Evolutionary conservation across 2,888 invertebrate genomes (phyloP), one percentile per base, ranked within the genome.

Genomic region (Sesia apiformis): DNA sequence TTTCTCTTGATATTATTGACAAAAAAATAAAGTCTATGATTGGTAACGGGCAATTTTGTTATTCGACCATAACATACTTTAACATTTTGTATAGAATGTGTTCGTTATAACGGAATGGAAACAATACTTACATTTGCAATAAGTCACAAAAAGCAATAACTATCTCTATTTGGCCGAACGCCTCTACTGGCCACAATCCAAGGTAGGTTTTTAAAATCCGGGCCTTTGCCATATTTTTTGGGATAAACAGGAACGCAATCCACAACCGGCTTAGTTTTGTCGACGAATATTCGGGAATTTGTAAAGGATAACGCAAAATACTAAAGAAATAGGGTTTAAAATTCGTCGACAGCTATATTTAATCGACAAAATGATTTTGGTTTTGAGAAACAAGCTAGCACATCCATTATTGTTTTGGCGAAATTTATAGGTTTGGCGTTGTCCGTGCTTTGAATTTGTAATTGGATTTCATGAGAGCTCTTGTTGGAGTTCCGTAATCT

Each of bases 381-480:
- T 54, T 46, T 60, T 59, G 38, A 39, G n/a, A 4, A 51, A 53
- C 40, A 40, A 40, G 46, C 55, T 54, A 2, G 49, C 52, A 65
- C 64, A 70, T 70, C 67, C 70, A 70, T 72, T 74, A 77, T 77
- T 76, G 76, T 80, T 78, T 75, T 71, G 67, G 62, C 58, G 62
- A 72, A 78, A 78, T 79, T 76, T 79, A 78, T 79, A 65, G 72
- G 67, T 63, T 56, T 58, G 52, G 57, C 64, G 64, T 63, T 60
- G 67, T 63, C 64, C 73, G 73, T 77, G 78, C 59, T 66, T 69
- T 69, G 81, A 78, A 78, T 78, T 72, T 70, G 68, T 78, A 76
- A 78, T 77, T 74, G 63, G 65, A 72, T 72, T 76, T 74, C 63
- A 69, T 66, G 63, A 67, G 67, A 66, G 64, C 65, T 66, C 63